These are phyloP conservation scores for Meloidogyne chitwoodi DNA, from an alignment of 1,140 invertebrate species.

Conservation along the genomic window DNA sequence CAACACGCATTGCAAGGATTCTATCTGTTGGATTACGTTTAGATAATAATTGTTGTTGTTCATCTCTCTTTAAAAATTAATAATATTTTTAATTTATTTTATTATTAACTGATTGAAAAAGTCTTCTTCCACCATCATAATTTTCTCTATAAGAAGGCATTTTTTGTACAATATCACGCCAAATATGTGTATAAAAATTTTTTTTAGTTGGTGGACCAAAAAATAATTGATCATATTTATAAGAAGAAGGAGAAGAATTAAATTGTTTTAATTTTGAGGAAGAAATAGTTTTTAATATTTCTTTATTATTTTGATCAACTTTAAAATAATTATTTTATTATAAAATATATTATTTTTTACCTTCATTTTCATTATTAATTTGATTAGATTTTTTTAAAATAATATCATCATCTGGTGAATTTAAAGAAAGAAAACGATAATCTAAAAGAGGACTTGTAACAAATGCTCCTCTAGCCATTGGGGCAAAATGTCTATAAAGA, in stretches of 20 bases:
- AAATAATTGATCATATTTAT: not conserved
- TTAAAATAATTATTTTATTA: too few species aligned
- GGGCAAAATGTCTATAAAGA: not conserved
- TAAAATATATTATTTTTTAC: too few species aligned
- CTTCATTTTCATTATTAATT: not conserved
- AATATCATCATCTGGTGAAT: not conserved
- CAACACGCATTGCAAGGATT: not conserved
- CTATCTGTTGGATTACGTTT: not conserved
- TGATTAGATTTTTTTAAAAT: not conserved
- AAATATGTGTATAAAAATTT: slow-evolving; percentile 18
- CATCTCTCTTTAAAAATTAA: not conserved
- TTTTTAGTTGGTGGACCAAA: not conserved
- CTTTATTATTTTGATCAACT: not conserved
- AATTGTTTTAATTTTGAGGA: not conserved
- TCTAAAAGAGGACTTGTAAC: not conserved
- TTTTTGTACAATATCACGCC: slow-evolving; percentile 10
- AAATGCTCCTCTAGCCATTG: not conserved
- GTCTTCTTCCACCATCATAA: not conserved
- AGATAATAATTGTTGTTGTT: not conserved
- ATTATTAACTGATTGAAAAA: not conserved
- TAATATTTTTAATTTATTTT: not conserved
- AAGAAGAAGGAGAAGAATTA: not conserved
- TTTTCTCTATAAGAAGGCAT: not conserved
- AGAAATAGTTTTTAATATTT: not conserved
- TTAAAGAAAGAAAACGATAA: not conserved